Percentiles rank a stretch among this genome's conserved stretches.
Conservation (phyloP, 2,797 vertebrate genomes). For the Urosaurus nigricauda region DNA sequence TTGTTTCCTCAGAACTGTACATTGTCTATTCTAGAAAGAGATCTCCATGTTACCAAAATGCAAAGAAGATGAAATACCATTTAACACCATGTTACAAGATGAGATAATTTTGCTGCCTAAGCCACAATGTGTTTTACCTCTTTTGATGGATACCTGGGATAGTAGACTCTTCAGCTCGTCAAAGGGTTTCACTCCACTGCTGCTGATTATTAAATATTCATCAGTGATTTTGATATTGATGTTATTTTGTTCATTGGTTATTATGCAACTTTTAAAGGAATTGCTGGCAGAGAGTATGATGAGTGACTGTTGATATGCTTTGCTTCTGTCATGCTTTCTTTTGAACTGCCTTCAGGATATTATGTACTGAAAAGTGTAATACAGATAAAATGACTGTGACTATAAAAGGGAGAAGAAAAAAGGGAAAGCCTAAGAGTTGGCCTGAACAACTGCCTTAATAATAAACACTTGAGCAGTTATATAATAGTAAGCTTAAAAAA, state of each 20-base stretch:
- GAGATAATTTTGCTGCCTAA: neutral
- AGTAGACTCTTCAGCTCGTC: neutral
- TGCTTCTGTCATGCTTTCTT: neutral
- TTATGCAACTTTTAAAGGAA: neutral
- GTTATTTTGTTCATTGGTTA: slow-evolving; percentile 14
- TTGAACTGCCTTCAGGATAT: neutral
- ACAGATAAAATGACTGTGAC: neutral
- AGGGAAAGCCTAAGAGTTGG: neutral
- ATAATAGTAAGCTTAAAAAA: neutral
- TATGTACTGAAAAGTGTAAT: neutral
- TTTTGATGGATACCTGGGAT: neutral
- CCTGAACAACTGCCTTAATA: neutral
- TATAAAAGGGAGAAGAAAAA: neutral
- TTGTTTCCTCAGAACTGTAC: neutral
- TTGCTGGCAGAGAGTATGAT: neutral
- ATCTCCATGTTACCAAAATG: neutral
- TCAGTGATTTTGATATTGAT: neutral
- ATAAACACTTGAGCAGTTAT: neutral
- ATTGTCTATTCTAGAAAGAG: neutral
- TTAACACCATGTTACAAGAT: neutral
- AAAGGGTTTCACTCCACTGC: neutral
- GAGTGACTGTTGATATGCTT: neutral
- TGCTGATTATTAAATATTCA: neutral
- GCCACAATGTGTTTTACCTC: neutral
- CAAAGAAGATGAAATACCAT: neutral